Conservation (phyloP, 2,113 vertebrate species). For the Podilymbus podiceps region DNA sequence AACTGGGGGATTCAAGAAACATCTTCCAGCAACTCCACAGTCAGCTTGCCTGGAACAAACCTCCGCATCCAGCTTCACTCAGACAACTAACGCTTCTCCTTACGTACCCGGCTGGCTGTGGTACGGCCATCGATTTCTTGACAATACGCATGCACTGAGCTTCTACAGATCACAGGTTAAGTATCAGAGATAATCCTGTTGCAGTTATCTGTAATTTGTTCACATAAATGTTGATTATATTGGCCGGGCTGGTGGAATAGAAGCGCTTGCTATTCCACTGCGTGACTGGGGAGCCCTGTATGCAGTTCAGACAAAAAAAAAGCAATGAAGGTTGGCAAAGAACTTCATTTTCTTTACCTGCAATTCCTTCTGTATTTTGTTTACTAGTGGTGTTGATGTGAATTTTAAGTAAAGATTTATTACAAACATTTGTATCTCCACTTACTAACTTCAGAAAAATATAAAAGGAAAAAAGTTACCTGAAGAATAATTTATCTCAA, state of each 20-base stretch:
- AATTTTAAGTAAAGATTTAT: neutral
- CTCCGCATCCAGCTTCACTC: fast-evolving
- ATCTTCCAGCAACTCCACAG: neutral
- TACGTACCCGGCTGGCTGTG: fast-evolving
- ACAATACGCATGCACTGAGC: neutral
- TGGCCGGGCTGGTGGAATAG: neutral
- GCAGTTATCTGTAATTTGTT: slow-evolving; percentile 23
- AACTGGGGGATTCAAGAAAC: neutral
- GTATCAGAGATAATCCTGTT: neutral
- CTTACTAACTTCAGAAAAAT: neutral
- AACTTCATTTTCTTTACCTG: neutral
- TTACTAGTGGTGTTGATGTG: fast-evolving
- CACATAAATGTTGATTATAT: slow-evolving; percentile 3
- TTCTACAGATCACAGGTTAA: slow-evolving; percentile 18
- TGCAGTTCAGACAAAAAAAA: neutral
- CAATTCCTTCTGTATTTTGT: neutral
- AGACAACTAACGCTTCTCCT: neutral
- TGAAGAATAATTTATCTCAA: neutral
- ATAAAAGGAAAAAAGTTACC: neutral
- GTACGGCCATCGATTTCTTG: neutral
- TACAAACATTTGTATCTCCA: neutral
- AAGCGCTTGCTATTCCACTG: neutral
- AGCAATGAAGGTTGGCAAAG: neutral
- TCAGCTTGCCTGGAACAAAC: neutral
- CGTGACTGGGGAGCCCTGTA: fast-evolving